Conservation (phyloP, 2,888 invertebrate species). For the Cataglyphis albicans region DNA sequence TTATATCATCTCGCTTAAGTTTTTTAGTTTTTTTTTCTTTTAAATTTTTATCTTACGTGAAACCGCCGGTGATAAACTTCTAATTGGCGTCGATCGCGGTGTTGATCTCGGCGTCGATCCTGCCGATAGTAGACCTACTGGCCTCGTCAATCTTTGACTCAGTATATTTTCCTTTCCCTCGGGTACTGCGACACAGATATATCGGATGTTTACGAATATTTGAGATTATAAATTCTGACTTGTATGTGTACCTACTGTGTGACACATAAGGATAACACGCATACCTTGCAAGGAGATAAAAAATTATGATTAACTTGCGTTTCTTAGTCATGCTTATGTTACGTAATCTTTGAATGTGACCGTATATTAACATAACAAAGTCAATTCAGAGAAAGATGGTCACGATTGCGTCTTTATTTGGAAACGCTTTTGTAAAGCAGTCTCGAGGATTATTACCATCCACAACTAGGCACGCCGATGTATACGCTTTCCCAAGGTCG, state of each 20-base stretch:
- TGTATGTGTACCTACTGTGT: background rate
- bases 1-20: background rate
- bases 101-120: constrained; percentile 90
- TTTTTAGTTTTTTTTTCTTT: background rate
- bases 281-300: background rate
- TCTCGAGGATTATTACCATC: constrained; percentile 87
- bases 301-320: constrained; percentile 1
- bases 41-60: constrained; percentile 71
- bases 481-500: constrained; percentile 92
- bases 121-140: constrained; percentile 89
- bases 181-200: constrained; percentile 88
- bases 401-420: background rate
- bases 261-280: too few species aligned
- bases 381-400: constrained; percentile 1
- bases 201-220: background rate
- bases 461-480: constrained; percentile 94
- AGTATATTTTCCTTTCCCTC: constrained; percentile 93
- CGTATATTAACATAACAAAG: constrained; percentile 22
- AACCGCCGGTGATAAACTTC: constrained; percentile 89
- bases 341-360: background rate
- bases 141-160: constrained; percentile 90
- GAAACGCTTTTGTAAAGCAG: background rate
- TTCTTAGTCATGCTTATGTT: background rate
- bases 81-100: constrained; percentile 90
- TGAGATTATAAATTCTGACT: background rate